phyloP scores from a whole-genome alignment of 1,140 invertebrate species.

The Babylonia areolata region DNA sequence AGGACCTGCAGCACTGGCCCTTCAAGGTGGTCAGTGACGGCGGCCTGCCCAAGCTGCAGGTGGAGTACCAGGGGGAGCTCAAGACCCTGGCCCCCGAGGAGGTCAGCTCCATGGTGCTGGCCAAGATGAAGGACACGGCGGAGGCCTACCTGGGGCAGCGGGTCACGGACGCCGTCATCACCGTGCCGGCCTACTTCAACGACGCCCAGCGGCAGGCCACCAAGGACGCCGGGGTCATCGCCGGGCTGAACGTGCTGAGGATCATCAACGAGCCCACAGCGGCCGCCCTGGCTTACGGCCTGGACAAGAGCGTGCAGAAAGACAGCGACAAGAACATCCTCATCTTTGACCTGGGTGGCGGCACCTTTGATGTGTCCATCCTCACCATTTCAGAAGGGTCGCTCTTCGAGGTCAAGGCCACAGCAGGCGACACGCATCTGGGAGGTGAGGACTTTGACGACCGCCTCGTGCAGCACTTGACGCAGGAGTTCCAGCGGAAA shows the following conservation, averaged over 20 bases:
- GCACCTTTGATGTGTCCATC: constrained; percentile 69
- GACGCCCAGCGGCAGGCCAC: no score
- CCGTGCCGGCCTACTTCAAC: no score
- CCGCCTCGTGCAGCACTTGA: constrained; percentile 95
- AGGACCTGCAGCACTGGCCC: constrained; percentile 94
- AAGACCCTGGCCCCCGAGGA: constrained; percentile 94
- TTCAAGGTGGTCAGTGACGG: constrained; percentile 79
- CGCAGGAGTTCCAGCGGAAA: constrained; percentile 96
- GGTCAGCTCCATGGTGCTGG: constrained; percentile 89
- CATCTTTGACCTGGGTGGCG: no score
- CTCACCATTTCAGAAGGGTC: constrained; percentile 70
- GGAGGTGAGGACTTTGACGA: constrained; percentile 99
- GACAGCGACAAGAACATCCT: constrained; percentile 78
- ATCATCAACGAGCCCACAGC: constrained; percentile 78
- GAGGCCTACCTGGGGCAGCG: constrained; percentile 86
- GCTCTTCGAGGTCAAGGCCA: constrained; percentile 94
- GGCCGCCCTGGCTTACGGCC: constrained; percentile 77
- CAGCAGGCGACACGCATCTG: constrained; percentile 91
- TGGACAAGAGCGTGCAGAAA: constrained; percentile 74
- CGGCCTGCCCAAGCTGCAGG: constrained; percentile 84
- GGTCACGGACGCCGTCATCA: constrained; percentile 55
- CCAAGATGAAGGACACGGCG: no score
- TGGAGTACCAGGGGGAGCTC: constrained; percentile 89
- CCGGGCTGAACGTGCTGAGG: constrained; percentile 80
- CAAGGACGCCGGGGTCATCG: constrained; percentile 74